Conservation (phyloP, 2,113 vertebrate genomes). For the Corydoras maculifer region DNA sequence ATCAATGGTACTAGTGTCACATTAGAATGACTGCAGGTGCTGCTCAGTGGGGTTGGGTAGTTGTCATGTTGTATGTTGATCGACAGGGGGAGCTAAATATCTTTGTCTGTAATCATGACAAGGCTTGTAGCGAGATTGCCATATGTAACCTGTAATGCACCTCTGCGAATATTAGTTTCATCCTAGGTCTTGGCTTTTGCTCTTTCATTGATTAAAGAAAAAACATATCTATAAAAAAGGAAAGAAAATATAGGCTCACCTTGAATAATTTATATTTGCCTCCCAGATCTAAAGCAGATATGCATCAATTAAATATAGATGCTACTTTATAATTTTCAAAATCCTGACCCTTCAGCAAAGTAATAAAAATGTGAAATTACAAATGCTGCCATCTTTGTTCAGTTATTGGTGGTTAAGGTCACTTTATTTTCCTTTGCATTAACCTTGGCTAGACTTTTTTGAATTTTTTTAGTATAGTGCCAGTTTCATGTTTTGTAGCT, state of each 20-base stretch:
- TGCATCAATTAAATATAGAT: slow-evolving; percentile 39
- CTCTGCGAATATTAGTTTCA: slow-evolving; percentile 7
- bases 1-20: too few species aligned
- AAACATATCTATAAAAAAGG: slow-evolving; percentile 2
- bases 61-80: background rate
- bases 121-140: background rate
- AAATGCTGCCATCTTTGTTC: slow-evolving; percentile 13
- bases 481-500: background rate
- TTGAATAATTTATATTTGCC: slow-evolving; percentile 48
- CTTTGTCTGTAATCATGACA: slow-evolving; percentile 5
- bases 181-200: slow-evolving; percentile 2
- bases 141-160: background rate
- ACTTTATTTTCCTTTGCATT: background rate
- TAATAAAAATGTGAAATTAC: slow-evolving; percentile 26
- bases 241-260: slow-evolving; percentile 8
- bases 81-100: slow-evolving; percentile 53
- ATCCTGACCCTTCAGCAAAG: slow-evolving; percentile 13
- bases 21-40: too few species aligned
- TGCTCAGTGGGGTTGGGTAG: too few species aligned
- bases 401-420: slow-evolving; percentile 14
- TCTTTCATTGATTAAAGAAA: slow-evolving; percentile 29
- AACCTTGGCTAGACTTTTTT: background rate
- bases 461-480: background rate
- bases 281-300: slow-evolving; percentile 27
- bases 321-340: slow-evolving; percentile 21